Evolutionary conservation across 2,888 invertebrate species (phyloP).

Genomic region (Galerucella pusilla): DNA sequence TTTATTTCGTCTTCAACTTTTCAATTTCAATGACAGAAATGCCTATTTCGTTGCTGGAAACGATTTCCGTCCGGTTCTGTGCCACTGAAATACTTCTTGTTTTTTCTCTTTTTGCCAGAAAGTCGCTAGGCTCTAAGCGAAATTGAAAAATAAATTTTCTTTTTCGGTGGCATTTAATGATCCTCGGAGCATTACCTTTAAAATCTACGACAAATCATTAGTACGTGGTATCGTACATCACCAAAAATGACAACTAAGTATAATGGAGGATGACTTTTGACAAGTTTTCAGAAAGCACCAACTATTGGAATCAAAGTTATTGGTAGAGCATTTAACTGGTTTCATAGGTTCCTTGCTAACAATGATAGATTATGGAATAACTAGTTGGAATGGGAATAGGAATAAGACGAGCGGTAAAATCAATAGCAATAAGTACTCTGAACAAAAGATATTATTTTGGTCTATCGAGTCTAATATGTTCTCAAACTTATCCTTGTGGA

Average conservation of each 20-base stretch:
- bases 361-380: too few species aligned
- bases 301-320: too few species aligned
- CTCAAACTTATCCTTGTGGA: not conserved
- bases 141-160: slow-evolving; percentile 37
- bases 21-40: not conserved
- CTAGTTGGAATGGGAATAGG: too few species aligned
- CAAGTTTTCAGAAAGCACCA: too few species aligned
- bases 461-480: not conserved
- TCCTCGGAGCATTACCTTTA: slow-evolving; percentile 29
- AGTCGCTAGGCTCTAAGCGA: slow-evolving; percentile 32
- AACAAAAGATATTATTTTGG: not conserved
- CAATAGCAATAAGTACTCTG: too few species aligned
- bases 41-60: not conserved
- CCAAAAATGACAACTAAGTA: too few species aligned
- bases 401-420: too few species aligned
- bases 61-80: slow-evolving; percentile 11
- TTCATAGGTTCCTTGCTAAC: too few species aligned
- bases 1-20: too few species aligned
- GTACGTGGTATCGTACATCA: not conserved
- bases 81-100: slow-evolving; percentile 19
- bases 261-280: too few species aligned
- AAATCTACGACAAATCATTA: slow-evolving; percentile 25
- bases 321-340: too few species aligned
- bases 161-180: slow-evolving; percentile 30
- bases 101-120: slow-evolving; percentile 20